phyloP scores from a whole-genome alignment of 2,888 invertebrate genomes.

The Scelioninae gen. 2 region DNA sequence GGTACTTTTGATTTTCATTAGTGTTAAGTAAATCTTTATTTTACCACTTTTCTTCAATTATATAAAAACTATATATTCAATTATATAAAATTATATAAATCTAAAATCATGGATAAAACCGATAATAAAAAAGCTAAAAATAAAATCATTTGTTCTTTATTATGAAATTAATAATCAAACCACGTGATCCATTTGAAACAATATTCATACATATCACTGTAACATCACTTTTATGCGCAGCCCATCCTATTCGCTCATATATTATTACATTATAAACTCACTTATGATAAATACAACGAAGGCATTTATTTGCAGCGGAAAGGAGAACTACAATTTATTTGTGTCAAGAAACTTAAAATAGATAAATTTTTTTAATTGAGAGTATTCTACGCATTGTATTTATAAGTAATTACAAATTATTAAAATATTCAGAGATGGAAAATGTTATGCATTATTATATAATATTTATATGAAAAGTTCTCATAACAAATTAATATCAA shows the following conservation, averaged over 20 bases:
- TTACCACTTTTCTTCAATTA: too few relatives aligned
- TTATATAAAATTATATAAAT: too few relatives aligned
- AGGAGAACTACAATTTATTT: constrained; percentile 19
- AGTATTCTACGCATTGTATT: constrained; percentile 47
- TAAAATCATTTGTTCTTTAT: constrained; percentile 51
- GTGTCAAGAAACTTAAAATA: constrained; percentile 32
- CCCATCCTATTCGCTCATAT: constrained; percentile 26
- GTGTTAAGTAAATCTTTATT: too few relatives aligned
- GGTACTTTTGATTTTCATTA: too few relatives aligned
- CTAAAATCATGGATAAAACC: too few relatives aligned
- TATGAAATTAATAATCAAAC: constrained; percentile 54
- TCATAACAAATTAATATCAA: constrained; percentile 32
- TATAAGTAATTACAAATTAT: constrained; percentile 36
- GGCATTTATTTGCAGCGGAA: constrained; percentile 44
- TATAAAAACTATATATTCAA: too few relatives aligned
- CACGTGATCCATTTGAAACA: constrained; percentile 36
- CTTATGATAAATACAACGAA: constrained; percentile 32
- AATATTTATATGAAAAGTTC: constrained; percentile 29
- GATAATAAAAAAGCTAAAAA: constrained; percentile 6
- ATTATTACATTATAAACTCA: constrained; percentile 40
- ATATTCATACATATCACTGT: constrained; percentile 49
- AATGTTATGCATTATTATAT: constrained; percentile 29
- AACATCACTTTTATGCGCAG: constrained; percentile 48
- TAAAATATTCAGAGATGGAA: constrained; percentile 28
- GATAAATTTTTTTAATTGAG: constrained; percentile 8